These are phyloP conservation scores for Sogatella furcifera DNA, from an alignment of 1,140 invertebrate genomes.

Conservation along the genomic window DNA sequence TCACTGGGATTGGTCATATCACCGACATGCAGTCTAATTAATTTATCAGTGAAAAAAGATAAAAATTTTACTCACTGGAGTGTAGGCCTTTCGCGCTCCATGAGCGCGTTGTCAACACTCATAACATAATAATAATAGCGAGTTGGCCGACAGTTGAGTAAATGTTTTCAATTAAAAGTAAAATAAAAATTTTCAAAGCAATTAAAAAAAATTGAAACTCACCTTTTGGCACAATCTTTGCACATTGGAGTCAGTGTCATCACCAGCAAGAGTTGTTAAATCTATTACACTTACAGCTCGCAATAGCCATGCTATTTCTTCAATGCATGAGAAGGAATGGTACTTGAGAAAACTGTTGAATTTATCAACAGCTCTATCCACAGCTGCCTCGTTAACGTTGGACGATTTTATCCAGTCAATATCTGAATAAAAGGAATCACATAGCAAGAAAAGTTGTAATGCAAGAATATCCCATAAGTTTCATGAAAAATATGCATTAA, in stretches of 20 bases:
- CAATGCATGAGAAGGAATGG: constrained; percentile 38
- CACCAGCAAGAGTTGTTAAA: constrained; percentile 79
- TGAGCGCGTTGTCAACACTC: no score
- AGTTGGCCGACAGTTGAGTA: no score
- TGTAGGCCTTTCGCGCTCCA: no score
- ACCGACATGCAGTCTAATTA: no score
- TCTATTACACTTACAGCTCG: constrained; percentile 79
- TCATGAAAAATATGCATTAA: no score
- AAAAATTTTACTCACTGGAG: no score
- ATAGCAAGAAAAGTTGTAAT: no score
- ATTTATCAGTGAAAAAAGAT: no score
- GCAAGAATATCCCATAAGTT: no score
- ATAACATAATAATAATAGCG: no score
- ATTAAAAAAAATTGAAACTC: constrained; percentile 15
- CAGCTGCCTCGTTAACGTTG: constrained; percentile 17
- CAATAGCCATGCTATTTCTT: constrained; percentile 62
- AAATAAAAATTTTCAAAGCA: neutral
- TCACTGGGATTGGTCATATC: no score
- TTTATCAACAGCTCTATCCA: constrained; percentile 14
- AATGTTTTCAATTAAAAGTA: no score
- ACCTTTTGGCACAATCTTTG: constrained; percentile 71
- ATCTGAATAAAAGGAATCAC: constrained; percentile 6
- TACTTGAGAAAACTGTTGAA: constrained; percentile 7
- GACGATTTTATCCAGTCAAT: constrained; percentile 16
- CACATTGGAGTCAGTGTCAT: constrained; percentile 80